Base-by-base conservation (phyloP, 2,797 vertebrate genomes). In the Bothrops alternatus region DNA sequence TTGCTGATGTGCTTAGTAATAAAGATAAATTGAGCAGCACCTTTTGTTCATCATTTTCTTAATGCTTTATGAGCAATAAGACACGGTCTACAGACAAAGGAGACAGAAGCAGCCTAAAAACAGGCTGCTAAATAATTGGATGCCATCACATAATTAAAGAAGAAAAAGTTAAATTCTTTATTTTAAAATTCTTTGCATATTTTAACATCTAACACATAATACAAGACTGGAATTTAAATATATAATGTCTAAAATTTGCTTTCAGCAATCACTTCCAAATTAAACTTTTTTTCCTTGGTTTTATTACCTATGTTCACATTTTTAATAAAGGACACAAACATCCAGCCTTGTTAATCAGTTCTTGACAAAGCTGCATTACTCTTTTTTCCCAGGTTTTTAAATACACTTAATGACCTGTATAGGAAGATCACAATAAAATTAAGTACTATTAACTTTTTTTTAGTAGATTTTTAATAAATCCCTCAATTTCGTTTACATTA, bases 1-100 rank as follows among this genome's bases (percentile, higher is more conserved):
- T 63, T 94, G 90, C 26, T 96, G 95, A 96, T 95, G 92, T 88
- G 90, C 86, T 93, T 86, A 56, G 69, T 95, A 96, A 96, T 93
- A 93, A 96, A 96, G 95, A 96, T 86, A 96, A 96, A 97, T 94
- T 94, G 91, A 95, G 93, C 90, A 89, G 85, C 37, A 94, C 94
- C 61, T 95, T 93, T 56, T 93, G 57, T 92, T 96, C 87, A 37
- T 95, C 94, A 93, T 42, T 90, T 95, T 42, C 28, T 69, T 93
- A 91, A 91, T 94, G 86, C 63, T 94, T 94, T 94, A 73, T 95
- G 94, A 96, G 95, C 89, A 93, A 69, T 91, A 90, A 95, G 91
- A 61, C 26, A 92, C 20, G 90, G 1, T 94, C 95, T 89, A 90
- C 89, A 92, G 93, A 94, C 16, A 32, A 7, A 63, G 86, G 92